Evolutionary conservation across 2,113 vertebrate species (phyloP).

Genomic region (Hucho hucho): DNA sequence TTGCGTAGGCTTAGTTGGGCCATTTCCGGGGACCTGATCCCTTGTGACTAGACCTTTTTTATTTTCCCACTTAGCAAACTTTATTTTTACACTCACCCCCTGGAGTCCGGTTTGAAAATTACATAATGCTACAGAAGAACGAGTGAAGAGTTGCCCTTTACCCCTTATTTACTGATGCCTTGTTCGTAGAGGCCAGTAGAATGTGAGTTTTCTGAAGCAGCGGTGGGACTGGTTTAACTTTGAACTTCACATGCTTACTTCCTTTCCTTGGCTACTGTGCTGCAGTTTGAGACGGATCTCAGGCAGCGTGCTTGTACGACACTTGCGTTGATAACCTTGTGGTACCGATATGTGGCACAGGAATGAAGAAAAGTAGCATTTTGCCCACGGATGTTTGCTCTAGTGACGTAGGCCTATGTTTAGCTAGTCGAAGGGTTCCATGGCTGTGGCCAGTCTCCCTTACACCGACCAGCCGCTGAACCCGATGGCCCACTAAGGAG

Average conservation of each 20-base stretch:
- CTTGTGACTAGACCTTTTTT: neutral
- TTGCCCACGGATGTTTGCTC: neutral
- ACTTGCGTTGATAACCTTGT: neutral
- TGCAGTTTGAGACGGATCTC: no score
- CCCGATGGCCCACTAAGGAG: neutral
- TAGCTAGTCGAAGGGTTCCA: neutral
- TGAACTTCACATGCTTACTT: no score
- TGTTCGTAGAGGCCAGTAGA: no score
- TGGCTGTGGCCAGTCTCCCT: no score
- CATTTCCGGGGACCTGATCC: neutral
- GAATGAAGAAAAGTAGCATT: neutral
- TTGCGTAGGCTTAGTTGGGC: neutral
- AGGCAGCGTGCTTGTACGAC: neutral
- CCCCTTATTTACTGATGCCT: no score
- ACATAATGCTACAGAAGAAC: no score
- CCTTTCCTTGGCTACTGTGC: no score
- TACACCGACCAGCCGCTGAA: neutral
- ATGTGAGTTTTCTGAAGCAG: no score
- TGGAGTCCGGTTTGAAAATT: no score
- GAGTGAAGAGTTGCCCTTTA: no score
- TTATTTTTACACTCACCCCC: neutral
- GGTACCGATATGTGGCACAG: neutral
- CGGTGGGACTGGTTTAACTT: no score
- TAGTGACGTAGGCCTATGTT: neutral
- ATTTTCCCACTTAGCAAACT: neutral